A percentile compares a stretch with the other conserved stretches of the same genome.
Evolutionary conservation across 2,797 vertebrate species (phyloP).

Genomic region (Clarias platycephalus): DNA sequence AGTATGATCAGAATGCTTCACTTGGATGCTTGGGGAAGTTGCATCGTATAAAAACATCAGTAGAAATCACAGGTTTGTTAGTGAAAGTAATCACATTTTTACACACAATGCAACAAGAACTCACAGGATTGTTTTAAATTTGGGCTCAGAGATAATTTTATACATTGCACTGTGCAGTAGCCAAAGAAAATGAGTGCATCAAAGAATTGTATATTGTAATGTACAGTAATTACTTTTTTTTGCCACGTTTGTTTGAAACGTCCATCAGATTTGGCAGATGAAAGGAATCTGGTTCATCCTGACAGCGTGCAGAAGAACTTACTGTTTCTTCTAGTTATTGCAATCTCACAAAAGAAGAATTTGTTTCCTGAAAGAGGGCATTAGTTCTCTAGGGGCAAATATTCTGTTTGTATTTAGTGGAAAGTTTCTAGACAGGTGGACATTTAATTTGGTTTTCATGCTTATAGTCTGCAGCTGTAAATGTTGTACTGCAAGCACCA

Average conservation of each 20-base stretch:
- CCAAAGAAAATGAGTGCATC: not conserved
- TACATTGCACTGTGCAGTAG: not conserved
- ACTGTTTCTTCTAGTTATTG: not conserved
- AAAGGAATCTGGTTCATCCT: constrained; percentile 28
- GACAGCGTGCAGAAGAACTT: not conserved
- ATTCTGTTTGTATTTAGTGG: not conserved
- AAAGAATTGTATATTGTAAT: not conserved
- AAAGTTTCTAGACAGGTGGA: not conserved
- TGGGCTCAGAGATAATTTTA: not conserved
- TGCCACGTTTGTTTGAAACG: not conserved
- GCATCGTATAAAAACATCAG: too few species aligned
- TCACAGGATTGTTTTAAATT: too few species aligned
- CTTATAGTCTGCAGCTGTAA: not conserved
- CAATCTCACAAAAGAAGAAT: not conserved
- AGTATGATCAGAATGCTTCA: too few species aligned
- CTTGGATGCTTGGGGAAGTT: too few species aligned
- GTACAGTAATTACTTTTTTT: not conserved
- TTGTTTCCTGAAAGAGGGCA: not conserved
- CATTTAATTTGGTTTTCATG: not conserved
- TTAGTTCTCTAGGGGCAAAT: not conserved
- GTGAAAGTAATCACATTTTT: too few species aligned
- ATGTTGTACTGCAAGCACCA: not conserved
- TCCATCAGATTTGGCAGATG: not conserved
- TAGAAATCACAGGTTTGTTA: too few species aligned
- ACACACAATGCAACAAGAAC: too few species aligned